Conservation (phyloP, 2,888 invertebrate species). For the Elegia similella region DNA sequence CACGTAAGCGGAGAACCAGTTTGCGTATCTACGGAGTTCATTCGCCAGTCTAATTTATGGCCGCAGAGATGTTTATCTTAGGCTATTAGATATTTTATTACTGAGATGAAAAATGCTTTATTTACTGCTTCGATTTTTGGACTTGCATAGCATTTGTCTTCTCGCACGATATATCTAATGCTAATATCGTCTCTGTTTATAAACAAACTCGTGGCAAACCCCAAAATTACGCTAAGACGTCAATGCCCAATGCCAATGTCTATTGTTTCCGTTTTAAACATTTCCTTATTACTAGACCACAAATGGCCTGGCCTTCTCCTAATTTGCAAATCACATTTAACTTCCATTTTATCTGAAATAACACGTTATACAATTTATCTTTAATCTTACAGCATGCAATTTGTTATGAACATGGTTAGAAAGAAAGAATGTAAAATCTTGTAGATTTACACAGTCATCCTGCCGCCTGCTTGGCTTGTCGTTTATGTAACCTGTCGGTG, state of each 20-base stretch:
- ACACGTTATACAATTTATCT: constrained; percentile 7
- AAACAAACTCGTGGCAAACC: not conserved
- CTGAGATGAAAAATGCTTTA: constrained; percentile 8
- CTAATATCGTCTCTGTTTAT: not conserved
- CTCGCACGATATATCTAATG: not conserved
- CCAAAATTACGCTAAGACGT: constrained; percentile 9
- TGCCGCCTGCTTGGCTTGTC: constrained; percentile 18
- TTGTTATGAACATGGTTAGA: constrained; percentile 20
- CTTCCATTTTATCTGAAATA: not conserved
- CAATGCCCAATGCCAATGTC: constrained; percentile 21
- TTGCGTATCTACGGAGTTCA: constrained; percentile 20
- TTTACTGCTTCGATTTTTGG: not conserved
- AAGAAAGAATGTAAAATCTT: constrained; percentile 25
- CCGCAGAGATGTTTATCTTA: constrained; percentile 10
- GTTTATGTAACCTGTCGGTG: constrained; percentile 32
- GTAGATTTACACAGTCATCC: constrained; percentile 28
- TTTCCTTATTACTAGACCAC: constrained; percentile 27
- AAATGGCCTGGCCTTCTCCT: constrained; percentile 24
- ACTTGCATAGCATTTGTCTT: not conserved
- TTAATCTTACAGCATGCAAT: constrained; percentile 9
- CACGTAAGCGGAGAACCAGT: constrained; percentile 34
- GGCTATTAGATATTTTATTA: constrained; percentile 10
- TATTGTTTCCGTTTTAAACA: constrained; percentile 23
- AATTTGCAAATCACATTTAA: not conserved
- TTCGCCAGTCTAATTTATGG: constrained; percentile 21